Evolutionary conservation across 2,113 vertebrate species (phyloP).

Genomic region (Callipepla californica): DNA sequence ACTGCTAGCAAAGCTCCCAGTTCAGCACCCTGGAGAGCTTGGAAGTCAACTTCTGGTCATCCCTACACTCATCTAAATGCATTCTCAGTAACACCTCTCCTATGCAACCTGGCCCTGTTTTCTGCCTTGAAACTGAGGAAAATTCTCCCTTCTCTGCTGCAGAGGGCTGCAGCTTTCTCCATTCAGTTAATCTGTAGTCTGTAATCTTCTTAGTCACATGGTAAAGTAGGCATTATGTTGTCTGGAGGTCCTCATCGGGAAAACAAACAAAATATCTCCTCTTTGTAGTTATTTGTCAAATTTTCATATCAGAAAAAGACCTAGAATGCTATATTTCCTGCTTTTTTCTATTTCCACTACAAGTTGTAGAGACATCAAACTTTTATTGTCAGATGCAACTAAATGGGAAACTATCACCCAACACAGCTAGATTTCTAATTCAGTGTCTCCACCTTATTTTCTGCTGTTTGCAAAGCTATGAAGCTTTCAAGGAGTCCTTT

Average conservation of each 20-base stretch:
- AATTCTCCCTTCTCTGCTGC: neutral
- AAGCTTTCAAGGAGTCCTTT: neutral
- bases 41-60: neutral
- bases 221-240: neutral
- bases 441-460: neutral
- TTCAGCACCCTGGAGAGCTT: neutral
- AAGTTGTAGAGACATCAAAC: neutral
- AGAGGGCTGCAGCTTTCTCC: neutral
- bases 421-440: neutral
- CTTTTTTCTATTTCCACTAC: neutral
- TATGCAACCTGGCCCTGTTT: neutral
- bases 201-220: neutral
- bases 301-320: neutral
- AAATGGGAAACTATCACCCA: neutral
- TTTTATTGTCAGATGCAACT: neutral
- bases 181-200: neutral
- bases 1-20: fast-evolving
- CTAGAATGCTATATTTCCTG: neutral
- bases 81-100: neutral
- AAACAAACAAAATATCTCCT: neutral
- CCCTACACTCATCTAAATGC: neutral
- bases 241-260: neutral
- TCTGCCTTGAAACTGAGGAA: neutral
- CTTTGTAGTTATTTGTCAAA: neutral
- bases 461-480: neutral